These are phyloP conservation scores for Engystomops pustulosus DNA, from an alignment of 2,113 vertebrate species.

Conservation along the genomic window DNA sequence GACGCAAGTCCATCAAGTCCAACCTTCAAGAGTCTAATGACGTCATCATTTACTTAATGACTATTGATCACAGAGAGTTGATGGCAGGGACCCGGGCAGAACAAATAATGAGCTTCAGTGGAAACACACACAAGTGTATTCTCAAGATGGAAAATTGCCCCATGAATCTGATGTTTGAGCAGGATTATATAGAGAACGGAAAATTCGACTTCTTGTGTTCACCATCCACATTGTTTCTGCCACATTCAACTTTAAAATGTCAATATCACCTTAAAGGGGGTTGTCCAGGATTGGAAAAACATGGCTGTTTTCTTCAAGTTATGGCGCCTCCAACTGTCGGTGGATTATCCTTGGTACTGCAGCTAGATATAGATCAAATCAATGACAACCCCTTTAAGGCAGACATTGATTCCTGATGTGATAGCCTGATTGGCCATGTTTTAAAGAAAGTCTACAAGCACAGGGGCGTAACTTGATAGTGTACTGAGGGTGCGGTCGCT, in stretches of 20 bases:
- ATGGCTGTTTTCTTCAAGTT: background rate
- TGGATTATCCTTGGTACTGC: too few species aligned
- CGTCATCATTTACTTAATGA: too few species aligned
- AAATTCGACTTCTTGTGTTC: background rate
- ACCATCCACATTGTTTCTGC: background rate
- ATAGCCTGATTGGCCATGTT: too few species aligned
- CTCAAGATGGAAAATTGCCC: background rate
- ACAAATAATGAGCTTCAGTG: background rate
- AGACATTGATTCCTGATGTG: too few species aligned
- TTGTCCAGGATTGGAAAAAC: background rate
- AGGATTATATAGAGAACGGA: background rate
- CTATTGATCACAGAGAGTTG: background rate
- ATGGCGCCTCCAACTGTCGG: too few species aligned
- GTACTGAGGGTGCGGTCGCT: too few species aligned
- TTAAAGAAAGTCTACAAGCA: too few species aligned
- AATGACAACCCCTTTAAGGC: too few species aligned
- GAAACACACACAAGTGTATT: background rate
- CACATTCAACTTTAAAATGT: background rate
- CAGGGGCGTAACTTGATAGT: too few species aligned
- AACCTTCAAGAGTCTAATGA: too few species aligned
- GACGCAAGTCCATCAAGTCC: too few species aligned
- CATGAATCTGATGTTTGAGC: background rate
- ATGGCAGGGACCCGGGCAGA: background rate
- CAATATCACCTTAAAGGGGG: background rate
- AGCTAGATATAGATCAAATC: too few species aligned